Evolutionary conservation across 1,140 invertebrate species (phyloP).

Genomic region (Portunus trituberculatus): DNA sequence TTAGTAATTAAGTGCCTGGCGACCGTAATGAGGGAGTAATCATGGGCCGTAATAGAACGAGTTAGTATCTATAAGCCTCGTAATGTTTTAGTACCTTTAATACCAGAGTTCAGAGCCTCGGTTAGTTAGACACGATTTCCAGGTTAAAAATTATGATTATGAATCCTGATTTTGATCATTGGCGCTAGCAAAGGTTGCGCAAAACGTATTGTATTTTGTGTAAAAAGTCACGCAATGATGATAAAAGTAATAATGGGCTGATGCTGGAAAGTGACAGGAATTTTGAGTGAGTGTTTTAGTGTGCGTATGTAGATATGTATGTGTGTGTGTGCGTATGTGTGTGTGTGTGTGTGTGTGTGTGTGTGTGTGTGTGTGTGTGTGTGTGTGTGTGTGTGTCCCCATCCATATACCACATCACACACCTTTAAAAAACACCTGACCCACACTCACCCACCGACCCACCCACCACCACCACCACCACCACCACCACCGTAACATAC

Average conservation of each 20-base stretch:
- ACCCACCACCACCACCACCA: too few relatives aligned
- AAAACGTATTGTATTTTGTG: too few relatives aligned
- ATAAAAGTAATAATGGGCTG: too few relatives aligned
- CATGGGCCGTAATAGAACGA: background rate
- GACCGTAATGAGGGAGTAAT: background rate
- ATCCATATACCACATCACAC: too few relatives aligned
- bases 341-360: slow-evolving; percentile 3
- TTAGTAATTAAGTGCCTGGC: background rate
- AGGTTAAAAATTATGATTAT: too few relatives aligned
- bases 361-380: slow-evolving; percentile 1
- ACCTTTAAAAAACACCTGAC: too few relatives aligned
- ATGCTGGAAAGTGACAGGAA: background rate
- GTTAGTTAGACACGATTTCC: too few relatives aligned
- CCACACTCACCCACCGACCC: too few relatives aligned
- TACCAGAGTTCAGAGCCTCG: background rate
- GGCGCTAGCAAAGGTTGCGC: too few relatives aligned
- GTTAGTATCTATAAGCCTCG: background rate
- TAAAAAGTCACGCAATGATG: too few relatives aligned
- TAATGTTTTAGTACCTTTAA: slow-evolving; percentile 13
- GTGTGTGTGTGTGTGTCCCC: background rate
- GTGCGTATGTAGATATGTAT: background rate
- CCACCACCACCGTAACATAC: too few relatives aligned
- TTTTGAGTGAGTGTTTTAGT: background rate
- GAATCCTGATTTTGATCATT: too few relatives aligned
- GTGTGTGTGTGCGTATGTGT: background rate